Base-by-base conservation (phyloP, 1,140 invertebrate species). In the Ceratina japonica region DNA sequence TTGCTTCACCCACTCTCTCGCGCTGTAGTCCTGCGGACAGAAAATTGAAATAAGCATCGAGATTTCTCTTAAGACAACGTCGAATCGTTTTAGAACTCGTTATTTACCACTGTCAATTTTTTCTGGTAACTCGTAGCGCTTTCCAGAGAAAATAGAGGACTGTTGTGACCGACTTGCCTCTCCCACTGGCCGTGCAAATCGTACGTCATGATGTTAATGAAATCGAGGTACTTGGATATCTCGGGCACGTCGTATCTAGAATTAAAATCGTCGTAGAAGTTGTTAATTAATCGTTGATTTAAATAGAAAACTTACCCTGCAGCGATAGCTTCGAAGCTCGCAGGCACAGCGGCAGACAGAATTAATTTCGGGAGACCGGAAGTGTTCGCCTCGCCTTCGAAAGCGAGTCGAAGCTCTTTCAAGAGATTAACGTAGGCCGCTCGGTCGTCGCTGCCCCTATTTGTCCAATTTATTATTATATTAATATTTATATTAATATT, bases 141-240 rank as follows among this genome's bases (percentile, higher is more conserved):
- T 90, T 98, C 97, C 3, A 98, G 91, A 0, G 97, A 96, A 90
- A 96, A 97, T 0, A 99, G 94, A 0, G 98, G 98, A 81, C 97
- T 97, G 92, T 98, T 98, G 91, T 98, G 97, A 2, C 97, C 97
- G 16, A 98, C 97, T 87, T 97, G 96, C 83, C 97, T 93, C 89
- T 98, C 97, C 97, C 97, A 98, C 88, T 97, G 96, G 0, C 97
- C 97, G 88, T 98, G 97, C 93, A 98, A 98, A 89, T 98, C 98
- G 86, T 98, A 98, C 1, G 97, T 98, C 97, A 98, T 98, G 5
- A 98, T 95, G 89, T 98, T 98, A 87, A 98, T 97, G 87, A 97
- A 98, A 92, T 98, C 97, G 83, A 98, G 92, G 87, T 97, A 98
- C 93, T 98, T 98, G 49, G 97, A 97, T 74, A 98, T 97, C 93